Evolutionary conservation across 2,797 vertebrate genomes (phyloP), one percentile per base, ranked within the genome.

Genomic region (Erpetoichthys calabaricus): DNA sequence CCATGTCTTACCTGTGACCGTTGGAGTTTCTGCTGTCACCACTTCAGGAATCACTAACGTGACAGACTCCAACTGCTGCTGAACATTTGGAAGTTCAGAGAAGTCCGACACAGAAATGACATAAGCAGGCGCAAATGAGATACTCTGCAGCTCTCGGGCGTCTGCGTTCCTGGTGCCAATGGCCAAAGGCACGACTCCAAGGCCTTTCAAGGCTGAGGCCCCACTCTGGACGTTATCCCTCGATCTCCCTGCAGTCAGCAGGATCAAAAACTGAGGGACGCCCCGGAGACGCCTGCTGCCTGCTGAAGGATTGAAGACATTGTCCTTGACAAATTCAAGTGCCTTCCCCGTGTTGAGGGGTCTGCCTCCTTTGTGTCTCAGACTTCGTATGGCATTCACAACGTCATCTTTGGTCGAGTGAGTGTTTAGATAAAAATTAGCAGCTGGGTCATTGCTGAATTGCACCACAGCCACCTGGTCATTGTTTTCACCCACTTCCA

Each of bases 161-260:
- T 87, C 83, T 53, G 84, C 80, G 52, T 74, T 70, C 66, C 53
- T 59, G 61, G 79, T 81, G 57, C 84, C 86, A 62, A 87, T 74
- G 51, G 67, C 69, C 60, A 84, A 65, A 55, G 73, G 59, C 59
- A 83, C 70, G 2, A 86, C 70, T 63, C 81, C 80, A 59, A 57
- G 70, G 53, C 80, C 75, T 68, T 79, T 86, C 44, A 86, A 65
- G 45, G 65, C 61, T 71, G 62, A 71, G 55, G 77, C 64, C 4
- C 79, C 64, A 8, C 60, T 69, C 70, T 69, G 72, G 64, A 87
- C 72, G 55, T 86, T 82, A 77, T 88, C 86, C 47, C 55, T 67
- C 59, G 84, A 86, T 67, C 81, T 70, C 62, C 75, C 81, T 66
- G 77, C 71, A 69, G 64, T 84, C 45, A 89, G 57, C 5, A 87